Base-by-base conservation (phyloP, 2,888 invertebrate genomes). In the Polymixis lichenea region DNA sequence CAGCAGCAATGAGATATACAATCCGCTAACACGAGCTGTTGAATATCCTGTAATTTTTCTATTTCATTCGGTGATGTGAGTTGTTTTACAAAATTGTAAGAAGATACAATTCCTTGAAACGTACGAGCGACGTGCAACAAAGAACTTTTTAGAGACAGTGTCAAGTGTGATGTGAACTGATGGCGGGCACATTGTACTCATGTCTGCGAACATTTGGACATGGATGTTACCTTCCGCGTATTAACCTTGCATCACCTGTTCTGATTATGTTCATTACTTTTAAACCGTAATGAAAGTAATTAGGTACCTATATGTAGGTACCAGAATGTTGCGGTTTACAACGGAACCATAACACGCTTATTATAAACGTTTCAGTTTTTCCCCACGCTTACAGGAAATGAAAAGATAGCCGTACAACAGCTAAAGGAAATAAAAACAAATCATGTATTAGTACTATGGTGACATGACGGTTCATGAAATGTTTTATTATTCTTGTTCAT, bases 401-500 rank as follows among this genome's bases (percentile, higher is more conserved):
- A 32, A 72, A 72, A 46, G 64, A 69, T 66, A 56, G 25, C 53
- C 51, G 4, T 66, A 56, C 70, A 69, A 62, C 4, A 53, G 51
- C 7, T 46, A 22, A 15, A 56, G 19, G 49, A 69, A 72, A 56
- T 61, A 56, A 70, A 69, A 55, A 46, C 19, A 66, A 75, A 66
- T 62, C 55, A 66, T 32, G 22, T 55, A 43, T 13, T 6, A 51
- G 62, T 71, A 72, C 15, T 19, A 46, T 46, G 32, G n/a, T 49
- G 32, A 19, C 38, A 69, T 49, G 51, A 28, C 51, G 56, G 61
- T 55, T 75, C 51, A 62, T 68, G 11, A 75, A 75, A 79, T 65
- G n/a, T 67, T 69, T 84, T 80, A 72, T 66, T 80, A 66, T 75
- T 69, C 67, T 62, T 32, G 11, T 28, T 56, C n/a, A 76, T 70